Evolutionary conservation across 1,140 invertebrate species (phyloP).

Genomic region (Macrocentrus cingulum): DNA sequence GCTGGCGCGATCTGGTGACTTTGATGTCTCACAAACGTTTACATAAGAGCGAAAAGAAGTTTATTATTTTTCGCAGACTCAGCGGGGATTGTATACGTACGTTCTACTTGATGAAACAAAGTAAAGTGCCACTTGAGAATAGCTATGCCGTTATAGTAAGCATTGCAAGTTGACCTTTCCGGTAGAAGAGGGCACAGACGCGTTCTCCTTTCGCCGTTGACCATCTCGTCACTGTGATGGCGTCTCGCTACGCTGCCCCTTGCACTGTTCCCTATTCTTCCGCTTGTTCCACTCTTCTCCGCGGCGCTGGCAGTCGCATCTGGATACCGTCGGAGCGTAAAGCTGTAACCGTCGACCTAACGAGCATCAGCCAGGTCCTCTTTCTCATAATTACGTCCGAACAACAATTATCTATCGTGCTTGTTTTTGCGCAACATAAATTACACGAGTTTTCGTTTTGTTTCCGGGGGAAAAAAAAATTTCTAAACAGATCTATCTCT

Average conservation of each 20-base stretch:
- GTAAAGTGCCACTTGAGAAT: constrained; percentile 20
- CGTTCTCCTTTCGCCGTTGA: constrained; percentile 17
- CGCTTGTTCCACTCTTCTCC: neutral
- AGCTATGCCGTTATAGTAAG: constrained; percentile 7
- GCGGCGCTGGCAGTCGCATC: neutral
- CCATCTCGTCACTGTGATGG: neutral
- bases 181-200: constrained; percentile 19
- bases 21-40: too few relatives aligned
- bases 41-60: too few relatives aligned
- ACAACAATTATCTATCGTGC: constrained; percentile 21
- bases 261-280: constrained; percentile 1
- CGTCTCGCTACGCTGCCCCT: neutral
- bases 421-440: constrained; percentile 25
- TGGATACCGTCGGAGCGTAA: constrained; percentile 8
- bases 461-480: too few relatives aligned
- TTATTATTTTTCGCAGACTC: too few relatives aligned
- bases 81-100: too few relatives aligned
- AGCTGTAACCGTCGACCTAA: constrained; percentile 3
- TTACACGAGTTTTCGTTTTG: constrained; percentile 18
- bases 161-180: constrained; percentile 25
- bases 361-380: neutral
- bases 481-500: too few relatives aligned
- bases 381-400: constrained; percentile 19
- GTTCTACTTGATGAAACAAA: constrained; percentile 1
- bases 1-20: too few relatives aligned